These are phyloP conservation scores for Ageneiosus marmoratus DNA, from an alignment of 2,113 vertebrate genomes.

Conservation along the genomic window DNA sequence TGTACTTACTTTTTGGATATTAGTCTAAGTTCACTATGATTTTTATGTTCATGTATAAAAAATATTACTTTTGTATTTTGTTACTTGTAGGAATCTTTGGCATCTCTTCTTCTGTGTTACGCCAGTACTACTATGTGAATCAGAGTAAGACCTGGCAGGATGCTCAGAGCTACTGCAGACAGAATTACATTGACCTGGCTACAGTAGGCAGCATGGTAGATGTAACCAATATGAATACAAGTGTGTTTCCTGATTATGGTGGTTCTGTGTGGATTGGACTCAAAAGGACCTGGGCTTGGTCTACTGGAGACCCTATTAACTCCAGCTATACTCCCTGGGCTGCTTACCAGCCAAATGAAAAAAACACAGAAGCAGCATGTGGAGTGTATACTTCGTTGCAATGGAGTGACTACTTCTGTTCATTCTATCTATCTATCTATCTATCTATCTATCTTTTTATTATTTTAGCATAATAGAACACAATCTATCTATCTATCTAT, in stretches of 20 bases:
- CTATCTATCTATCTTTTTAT: too few species aligned
- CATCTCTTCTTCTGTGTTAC: background rate
- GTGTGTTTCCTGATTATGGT: background rate
- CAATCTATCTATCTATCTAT: background rate
- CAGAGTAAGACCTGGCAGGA: background rate
- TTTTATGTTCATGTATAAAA: background rate
- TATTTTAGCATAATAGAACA: background rate
- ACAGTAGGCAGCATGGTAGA: background rate
- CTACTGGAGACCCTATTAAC: background rate
- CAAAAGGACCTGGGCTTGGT: conserved; percentile 30
- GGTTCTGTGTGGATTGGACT: conserved; percentile 45
- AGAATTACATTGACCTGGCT: conserved; percentile 18
- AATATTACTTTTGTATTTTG: background rate
- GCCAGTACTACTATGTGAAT: conserved; percentile 1
- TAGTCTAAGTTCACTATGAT: background rate
- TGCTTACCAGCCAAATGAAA: background rate
- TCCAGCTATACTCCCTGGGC: background rate
- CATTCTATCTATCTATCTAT: background rate
- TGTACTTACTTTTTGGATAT: background rate
- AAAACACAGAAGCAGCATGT: background rate
- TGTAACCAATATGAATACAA: background rate
- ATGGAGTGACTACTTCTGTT: background rate
- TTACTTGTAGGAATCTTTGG: background rate
- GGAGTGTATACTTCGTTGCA: rapidly evolving
- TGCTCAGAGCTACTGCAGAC: conserved; percentile 38